Conservation (phyloP, 2,888 invertebrate genomes). For the Hermodice carunculata region DNA sequence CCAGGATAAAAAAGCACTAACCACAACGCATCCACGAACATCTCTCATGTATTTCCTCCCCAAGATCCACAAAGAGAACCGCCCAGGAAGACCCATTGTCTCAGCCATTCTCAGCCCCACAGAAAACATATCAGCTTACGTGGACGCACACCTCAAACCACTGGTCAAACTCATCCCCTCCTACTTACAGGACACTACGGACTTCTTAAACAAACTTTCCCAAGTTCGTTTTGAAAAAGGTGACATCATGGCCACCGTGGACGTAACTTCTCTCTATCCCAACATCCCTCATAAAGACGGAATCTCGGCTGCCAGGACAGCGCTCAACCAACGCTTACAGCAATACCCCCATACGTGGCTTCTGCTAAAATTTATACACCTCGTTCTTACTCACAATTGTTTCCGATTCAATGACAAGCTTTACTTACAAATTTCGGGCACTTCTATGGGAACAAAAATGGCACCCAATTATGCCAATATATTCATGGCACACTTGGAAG, state of each 20-base stretch:
- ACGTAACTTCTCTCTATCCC: not conserved
- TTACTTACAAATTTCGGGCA: not conserved
- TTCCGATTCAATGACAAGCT: not conserved
- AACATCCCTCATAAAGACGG: constrained; percentile 3
- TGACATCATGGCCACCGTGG: not conserved
- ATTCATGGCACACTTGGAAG: not conserved
- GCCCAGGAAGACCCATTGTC: constrained; percentile 3
- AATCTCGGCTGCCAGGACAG: not conserved
- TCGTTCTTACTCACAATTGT: not conserved
- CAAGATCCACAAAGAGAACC: not conserved
- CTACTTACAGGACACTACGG: not conserved
- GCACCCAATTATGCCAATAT: constrained; percentile 3
- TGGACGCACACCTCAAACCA: not conserved
- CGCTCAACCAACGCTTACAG: not conserved
- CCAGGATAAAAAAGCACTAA: too few relatives aligned
- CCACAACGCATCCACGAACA: not conserved
- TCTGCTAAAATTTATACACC: not conserved
- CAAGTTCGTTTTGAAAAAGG: not conserved
- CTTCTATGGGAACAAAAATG: constrained; percentile 1
- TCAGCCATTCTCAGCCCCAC: not conserved
- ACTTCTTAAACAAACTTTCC: too few relatives aligned
- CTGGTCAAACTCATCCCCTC: not conserved
- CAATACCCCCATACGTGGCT: not conserved
- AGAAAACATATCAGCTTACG: not conserved
- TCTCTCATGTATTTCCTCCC: not conserved